phyloP scores from a whole-genome alignment of 2,113 vertebrate genomes.

The Epinephelus cyanopodus region DNA sequence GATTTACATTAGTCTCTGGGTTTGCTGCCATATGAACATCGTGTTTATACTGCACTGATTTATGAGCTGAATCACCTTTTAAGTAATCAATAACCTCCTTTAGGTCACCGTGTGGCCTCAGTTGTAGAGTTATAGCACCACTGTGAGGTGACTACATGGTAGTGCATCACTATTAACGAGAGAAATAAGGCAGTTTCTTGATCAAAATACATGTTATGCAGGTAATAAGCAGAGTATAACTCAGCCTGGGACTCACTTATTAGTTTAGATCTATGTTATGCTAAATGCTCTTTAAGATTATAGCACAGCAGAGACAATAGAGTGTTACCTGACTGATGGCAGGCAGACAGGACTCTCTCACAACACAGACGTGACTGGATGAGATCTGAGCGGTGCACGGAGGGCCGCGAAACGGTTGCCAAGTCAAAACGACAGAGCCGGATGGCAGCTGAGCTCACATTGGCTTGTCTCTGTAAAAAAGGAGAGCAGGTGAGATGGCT shows the following conservation, averaged over 20 bases:
- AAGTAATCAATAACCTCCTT: neutral
- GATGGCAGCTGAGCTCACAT: constrained; percentile 67
- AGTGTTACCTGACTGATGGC: constrained; percentile 71
- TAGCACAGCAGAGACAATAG: neutral
- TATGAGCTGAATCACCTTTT: neutral
- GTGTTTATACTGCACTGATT: neutral
- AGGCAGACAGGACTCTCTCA: constrained; percentile 58
- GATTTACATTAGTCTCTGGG: neutral
- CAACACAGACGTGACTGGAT: constrained; percentile 40
- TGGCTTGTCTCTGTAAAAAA: constrained; percentile 57
- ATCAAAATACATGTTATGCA: neutral
- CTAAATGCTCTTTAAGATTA: neutral
- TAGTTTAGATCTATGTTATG: neutral
- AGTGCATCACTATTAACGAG: constrained; percentile 33
- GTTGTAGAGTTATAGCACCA: constrained; percentile 44
- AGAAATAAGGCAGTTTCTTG: neutral
- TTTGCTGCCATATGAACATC: neutral
- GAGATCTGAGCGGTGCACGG: constrained; percentile 16
- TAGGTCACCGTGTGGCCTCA: neutral
- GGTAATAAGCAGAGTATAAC: neutral
- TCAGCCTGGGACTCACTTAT: neutral
- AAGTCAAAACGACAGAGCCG: constrained; percentile 53
- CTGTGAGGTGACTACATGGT: constrained; percentile 44
- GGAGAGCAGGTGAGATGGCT: constrained; percentile 24
- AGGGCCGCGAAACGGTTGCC: neutral